Percentiles rank a stretch among this genome's conserved stretches.
Evolutionary conservation across 2,113 vertebrate species (phyloP).

Genomic region (Odontophorus gujanensis): DNA sequence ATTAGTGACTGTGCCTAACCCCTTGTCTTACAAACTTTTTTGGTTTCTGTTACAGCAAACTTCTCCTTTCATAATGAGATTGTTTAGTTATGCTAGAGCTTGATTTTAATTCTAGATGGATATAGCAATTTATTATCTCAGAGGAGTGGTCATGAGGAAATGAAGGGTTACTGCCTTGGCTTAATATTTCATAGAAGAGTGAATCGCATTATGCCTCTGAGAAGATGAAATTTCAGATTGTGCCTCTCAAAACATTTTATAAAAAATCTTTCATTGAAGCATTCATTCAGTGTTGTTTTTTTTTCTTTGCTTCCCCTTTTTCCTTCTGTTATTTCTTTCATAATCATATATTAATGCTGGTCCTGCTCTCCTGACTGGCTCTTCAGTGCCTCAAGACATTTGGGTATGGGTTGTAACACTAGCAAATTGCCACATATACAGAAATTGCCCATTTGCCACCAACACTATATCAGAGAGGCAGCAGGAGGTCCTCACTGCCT

Average conservation of each 20-base stretch:
- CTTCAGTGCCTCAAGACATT: slow-evolving; percentile 25
- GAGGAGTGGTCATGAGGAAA: not conserved
- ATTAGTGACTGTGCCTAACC: not conserved
- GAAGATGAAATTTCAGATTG: not conserved
- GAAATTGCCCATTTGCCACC: slow-evolving; percentile 48
- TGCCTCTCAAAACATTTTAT: not conserved
- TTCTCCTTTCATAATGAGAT: not conserved
- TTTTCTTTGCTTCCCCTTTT: not conserved
- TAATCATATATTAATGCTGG: not conserved
- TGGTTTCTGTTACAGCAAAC: not conserved
- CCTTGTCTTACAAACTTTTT: not conserved
- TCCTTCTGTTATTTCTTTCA: not conserved
- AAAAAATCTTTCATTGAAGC: not conserved
- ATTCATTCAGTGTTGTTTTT: not conserved
- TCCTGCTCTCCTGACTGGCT: slow-evolving; percentile 32
- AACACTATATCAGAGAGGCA: slow-evolving; percentile 28
- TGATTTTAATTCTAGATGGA: not conserved
- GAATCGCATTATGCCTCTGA: not conserved
- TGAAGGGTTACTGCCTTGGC: not conserved
- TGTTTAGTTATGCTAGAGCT: not conserved
- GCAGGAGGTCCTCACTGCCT: slow-evolving; percentile 29
- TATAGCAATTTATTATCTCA: not conserved
- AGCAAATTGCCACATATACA: slow-evolving; percentile 26
- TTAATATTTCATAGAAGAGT: not conserved
- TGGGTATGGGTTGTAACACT: not conserved